A percentile compares a stretch with the other conserved stretches of the same genome.
Evolutionary conservation across 92 coral and sea anemone genomes (phyloP).

Genomic region (Porites cylindrica): DNA sequence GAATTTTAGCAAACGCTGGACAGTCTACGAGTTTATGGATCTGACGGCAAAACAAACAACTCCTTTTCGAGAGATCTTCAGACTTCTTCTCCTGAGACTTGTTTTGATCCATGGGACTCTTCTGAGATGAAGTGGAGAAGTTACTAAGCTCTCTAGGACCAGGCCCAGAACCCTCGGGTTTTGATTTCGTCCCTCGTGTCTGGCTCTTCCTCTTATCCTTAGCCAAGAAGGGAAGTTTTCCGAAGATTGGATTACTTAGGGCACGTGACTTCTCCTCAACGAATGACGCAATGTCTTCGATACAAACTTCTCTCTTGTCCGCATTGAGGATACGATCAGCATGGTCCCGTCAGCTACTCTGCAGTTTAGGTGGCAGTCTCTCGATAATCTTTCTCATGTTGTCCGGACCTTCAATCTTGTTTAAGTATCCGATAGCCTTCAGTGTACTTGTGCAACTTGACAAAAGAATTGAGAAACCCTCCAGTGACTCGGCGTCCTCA

Average conservation of each 20-base stretch:
- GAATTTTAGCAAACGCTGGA: too few species aligned
- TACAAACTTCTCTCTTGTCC: slow-evolving; percentile 40
- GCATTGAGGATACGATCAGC: slow-evolving; percentile 49
- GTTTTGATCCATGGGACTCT: neutral
- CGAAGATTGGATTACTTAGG: slow-evolving; percentile 53
- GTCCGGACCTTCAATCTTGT: slow-evolving; percentile 48
- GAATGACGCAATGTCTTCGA: slow-evolving; percentile 57
- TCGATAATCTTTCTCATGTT: slow-evolving; percentile 44
- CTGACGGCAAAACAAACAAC: too few species aligned
- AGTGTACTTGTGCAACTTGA: slow-evolving; percentile 46
- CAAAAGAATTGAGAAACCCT: slow-evolving; percentile 31
- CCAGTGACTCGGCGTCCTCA: slow-evolving; percentile 52
- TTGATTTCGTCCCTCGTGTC: neutral
- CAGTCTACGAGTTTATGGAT: too few species aligned
- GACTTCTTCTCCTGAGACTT: too few species aligned
- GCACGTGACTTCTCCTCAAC: slow-evolving; percentile 59
- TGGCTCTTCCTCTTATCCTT: neutral
- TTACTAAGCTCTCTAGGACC: neutral
- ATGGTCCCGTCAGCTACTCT: slow-evolving; percentile 49
- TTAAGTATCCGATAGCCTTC: slow-evolving; percentile 37
- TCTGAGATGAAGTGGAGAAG: neutral
- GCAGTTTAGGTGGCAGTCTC: slow-evolving; percentile 40
- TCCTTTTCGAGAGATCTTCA: too few species aligned
- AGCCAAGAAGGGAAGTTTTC: slow-evolving; percentile 17
- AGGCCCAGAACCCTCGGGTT: neutral